Conservation (phyloP, 2,888 invertebrate genomes). For the Epirrita christyi region DNA sequence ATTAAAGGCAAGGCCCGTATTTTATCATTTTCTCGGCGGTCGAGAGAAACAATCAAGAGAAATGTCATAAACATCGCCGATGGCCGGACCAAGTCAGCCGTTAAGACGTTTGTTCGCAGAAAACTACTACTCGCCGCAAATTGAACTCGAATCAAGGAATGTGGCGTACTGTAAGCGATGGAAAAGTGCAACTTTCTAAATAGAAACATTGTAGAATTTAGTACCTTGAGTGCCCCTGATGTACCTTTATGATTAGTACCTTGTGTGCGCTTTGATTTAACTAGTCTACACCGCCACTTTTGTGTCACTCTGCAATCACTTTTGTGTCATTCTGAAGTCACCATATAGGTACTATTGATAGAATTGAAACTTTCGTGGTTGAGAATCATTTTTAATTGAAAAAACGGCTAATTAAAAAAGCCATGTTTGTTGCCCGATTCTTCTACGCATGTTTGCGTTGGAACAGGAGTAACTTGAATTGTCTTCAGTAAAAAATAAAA, state of each 20-base stretch:
- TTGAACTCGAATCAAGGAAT: slow-evolving; percentile 24
- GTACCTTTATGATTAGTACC: no score
- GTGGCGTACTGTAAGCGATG: slow-evolving; percentile 15
- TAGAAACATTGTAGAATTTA: neutral
- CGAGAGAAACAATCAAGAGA: slow-evolving; percentile 34
- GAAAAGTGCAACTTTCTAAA: neutral
- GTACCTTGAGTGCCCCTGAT: no score
- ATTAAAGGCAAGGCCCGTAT: slow-evolving; percentile 20
- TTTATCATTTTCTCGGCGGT: slow-evolving; percentile 28
- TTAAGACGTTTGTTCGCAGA: slow-evolving; percentile 28
- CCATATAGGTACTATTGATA: no score
- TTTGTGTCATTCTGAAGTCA: no score
- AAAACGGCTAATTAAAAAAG: no score
- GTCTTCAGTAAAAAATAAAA: no score
- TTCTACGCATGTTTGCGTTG: no score
- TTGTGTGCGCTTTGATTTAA: neutral
- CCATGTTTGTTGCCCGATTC: no score
- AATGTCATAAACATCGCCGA: slow-evolving; percentile 35
- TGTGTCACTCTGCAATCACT: no score
- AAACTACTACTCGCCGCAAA: slow-evolving; percentile 32
- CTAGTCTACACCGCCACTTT: neutral
- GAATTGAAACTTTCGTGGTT: no score
- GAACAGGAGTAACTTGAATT: no score
- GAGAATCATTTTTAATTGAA: no score
- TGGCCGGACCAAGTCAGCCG: slow-evolving; percentile 31